Evolutionary conservation across 2,113 vertebrate genomes (phyloP), one percentile per base, ranked within the genome.

Genomic region (Sprattus sprattus): DNA sequence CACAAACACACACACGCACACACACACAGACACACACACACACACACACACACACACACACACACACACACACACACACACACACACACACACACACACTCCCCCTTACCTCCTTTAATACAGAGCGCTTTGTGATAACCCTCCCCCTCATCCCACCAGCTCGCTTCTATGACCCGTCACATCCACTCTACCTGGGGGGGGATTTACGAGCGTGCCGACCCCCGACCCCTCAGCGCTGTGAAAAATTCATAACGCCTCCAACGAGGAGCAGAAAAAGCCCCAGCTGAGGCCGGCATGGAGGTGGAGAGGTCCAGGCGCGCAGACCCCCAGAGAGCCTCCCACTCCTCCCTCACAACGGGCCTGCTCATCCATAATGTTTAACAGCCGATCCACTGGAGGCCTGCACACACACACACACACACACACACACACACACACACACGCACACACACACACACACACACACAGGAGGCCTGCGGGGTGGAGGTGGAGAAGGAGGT

Each of bases 171-270:
- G 93, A 93, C 92, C 92, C 88, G 93, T 85, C 67, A 93, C 85
- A 82, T 0, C 11, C 25, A 6, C 87, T 88, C 92, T 89, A 86
- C 93, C 89, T 39, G 87, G 90, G 81, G 89, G 89, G 86, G 91
- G 91, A 92, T 92, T 90, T 91, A 87, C 86, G 89, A 87, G 82
- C 84, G 47, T 82, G 46, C 86, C 87, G 89, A 92, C 89, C 91
- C 88, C 80, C 91, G 91, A 92, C 91, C 93, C 25, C 71, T 16
- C 85, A 86, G 13, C 88, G 3, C 54, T 89, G 87, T 47, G 81
- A 54, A 95, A 94, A 93, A 93, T 92, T 93, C 92, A 93, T 92
- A 91, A 91, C 89, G 90, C 89, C 45, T 88, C 88, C 60, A 91
- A 92, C 90, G 90, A 93, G 92, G 89, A 47, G 88, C 90, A 44